These are phyloP conservation scores for Cnemophilus loriae DNA, from an alignment of 2,113 vertebrate species.

Conservation along the genomic window DNA sequence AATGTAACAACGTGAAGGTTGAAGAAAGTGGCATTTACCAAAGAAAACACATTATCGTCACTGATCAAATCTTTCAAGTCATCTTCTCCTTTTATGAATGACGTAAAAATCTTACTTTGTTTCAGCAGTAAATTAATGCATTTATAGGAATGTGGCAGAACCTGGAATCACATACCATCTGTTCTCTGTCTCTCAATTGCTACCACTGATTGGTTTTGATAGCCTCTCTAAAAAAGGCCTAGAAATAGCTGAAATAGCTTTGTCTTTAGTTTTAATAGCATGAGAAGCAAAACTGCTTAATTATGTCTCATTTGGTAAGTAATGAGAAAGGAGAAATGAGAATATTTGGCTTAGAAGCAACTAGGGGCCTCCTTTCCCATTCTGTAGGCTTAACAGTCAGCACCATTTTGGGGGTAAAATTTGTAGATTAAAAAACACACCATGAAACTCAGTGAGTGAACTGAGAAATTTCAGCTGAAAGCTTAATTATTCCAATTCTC, in stretches of 20 bases:
- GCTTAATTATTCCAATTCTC: neutral
- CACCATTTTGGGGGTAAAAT: neutral
- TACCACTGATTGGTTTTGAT: constrained; percentile 15
- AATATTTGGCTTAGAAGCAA: constrained; percentile 3
- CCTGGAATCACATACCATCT: constrained; percentile 47
- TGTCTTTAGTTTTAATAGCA: constrained; percentile 19
- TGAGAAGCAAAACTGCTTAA: neutral
- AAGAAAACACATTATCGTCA: neutral
- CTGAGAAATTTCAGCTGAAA: neutral
- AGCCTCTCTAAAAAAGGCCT: neutral
- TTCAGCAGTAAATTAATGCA: constrained; percentile 41
- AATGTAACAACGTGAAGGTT: neutral
- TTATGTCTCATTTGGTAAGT: constrained; percentile 16
- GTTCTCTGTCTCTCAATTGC: constrained; percentile 30
- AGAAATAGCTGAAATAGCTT: constrained; percentile 27
- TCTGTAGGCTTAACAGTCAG: neutral
- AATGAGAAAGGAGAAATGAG: constrained; percentile 1
- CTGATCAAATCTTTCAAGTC: constrained; percentile 3
- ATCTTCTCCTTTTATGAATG: constrained; percentile 38
- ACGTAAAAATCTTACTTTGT: neutral
- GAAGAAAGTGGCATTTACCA: neutral
- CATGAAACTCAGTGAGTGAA: neutral
- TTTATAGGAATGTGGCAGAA: constrained; percentile 44
- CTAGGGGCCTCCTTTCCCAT: neutral
- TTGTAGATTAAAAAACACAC: neutral